Evolutionary conservation across 1,140 invertebrate species (phyloP).

Genomic region (Caerostris darwini): DNA sequence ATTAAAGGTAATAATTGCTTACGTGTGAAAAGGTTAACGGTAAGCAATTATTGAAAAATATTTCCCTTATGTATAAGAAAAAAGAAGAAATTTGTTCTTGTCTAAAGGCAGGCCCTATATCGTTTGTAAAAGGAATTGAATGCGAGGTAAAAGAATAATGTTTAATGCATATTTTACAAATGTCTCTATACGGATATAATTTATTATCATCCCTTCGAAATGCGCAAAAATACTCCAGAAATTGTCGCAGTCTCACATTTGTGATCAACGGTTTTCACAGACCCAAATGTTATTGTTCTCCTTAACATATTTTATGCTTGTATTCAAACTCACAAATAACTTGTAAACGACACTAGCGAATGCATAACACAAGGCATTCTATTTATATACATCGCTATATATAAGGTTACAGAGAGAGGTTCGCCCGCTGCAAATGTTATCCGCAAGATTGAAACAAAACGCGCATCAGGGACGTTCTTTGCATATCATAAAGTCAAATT

Average conservation of each 20-base stretch:
- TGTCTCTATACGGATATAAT: background rate
- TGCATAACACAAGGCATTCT: slow-evolving; percentile 44
- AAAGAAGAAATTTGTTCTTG: too few relatives aligned
- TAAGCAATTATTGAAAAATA: too few relatives aligned
- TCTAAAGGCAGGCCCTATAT: too few relatives aligned
- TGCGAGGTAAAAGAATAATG: too few relatives aligned
- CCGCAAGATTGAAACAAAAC: background rate
- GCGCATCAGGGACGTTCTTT: background rate
- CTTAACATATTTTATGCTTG: slow-evolving; percentile 2
- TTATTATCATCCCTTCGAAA: background rate
- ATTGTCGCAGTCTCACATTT: background rate
- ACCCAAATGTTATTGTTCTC: background rate
- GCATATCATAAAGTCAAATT: slow-evolving; percentile 60
- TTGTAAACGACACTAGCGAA: slow-evolving; percentile 56
- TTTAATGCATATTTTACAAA: too few relatives aligned
- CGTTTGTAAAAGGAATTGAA: too few relatives aligned
- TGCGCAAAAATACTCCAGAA: background rate
- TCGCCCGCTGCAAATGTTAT: background rate
- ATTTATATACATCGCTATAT: slow-evolving; percentile 44
- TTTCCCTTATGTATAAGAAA: too few relatives aligned
- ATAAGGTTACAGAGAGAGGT: background rate
- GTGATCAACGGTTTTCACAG: background rate
- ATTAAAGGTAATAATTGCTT: too few relatives aligned
- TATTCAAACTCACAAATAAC: background rate
- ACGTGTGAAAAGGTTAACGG: too few relatives aligned